A percentile compares a stretch with the other conserved stretches of the same genome.
phyloP scores from a whole-genome alignment of 2,113 vertebrate genomes.

The Passer montanus region DNA sequence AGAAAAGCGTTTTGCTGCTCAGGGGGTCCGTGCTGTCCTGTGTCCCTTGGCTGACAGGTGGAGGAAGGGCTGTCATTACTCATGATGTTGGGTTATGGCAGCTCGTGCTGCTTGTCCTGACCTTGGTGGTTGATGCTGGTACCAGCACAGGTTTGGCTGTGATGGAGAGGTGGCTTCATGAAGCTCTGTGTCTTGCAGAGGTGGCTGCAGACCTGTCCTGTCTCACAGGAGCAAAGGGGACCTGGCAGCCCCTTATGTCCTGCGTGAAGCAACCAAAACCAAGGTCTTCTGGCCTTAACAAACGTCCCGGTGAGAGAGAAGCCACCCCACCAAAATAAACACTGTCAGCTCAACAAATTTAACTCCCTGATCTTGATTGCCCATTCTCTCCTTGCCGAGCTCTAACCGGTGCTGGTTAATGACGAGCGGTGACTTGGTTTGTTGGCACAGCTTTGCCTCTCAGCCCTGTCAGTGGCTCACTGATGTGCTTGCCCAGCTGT shows the following conservation, averaged over 20 bases:
- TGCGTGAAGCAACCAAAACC: rapidly evolving
- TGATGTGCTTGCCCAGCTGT: neutral
- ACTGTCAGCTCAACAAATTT: neutral
- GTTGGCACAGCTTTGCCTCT: neutral
- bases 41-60: neutral
- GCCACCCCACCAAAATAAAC: neutral
- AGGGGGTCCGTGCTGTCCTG: neutral
- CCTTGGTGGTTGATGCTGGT: neutral
- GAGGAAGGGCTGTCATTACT: neutral
- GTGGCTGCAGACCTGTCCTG: neutral
- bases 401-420: neutral
- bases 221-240: neutral
- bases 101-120: neutral
- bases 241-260: neutral
- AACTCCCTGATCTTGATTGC: neutral
- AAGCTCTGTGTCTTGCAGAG: rapidly evolving
- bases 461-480: neutral
- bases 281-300: neutral
- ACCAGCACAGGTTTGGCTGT: rapidly evolving
- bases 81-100: rapidly evolving
- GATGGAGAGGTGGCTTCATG: neutral
- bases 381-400: neutral
- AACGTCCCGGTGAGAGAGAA: neutral
- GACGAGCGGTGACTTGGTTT: neutral
- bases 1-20: neutral